Evolutionary conservation across 2,797 vertebrate genomes (phyloP).

Genomic region (Borostomias antarcticus): DNA sequence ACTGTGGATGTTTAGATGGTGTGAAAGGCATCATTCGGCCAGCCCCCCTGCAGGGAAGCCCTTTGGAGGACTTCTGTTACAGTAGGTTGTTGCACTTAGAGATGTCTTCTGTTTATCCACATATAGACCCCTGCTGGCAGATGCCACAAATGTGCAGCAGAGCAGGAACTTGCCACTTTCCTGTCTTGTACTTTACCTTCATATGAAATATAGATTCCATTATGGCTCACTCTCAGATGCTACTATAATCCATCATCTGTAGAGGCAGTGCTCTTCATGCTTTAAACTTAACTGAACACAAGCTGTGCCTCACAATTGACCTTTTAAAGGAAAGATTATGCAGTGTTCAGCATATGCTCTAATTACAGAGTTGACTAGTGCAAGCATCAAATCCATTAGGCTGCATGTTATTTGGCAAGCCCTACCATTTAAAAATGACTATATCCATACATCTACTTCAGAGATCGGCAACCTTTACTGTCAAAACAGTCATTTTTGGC

Average conservation of each 20-base stretch:
- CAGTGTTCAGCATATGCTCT: neutral
- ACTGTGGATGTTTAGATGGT: neutral
- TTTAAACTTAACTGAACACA: neutral
- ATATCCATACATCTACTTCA: neutral
- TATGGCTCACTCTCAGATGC: neutral
- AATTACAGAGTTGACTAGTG: too few species aligned
- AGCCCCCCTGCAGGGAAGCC: neutral
- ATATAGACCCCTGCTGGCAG: neutral
- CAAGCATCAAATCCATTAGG: neutral
- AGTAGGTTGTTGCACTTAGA: neutral
- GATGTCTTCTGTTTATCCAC: neutral
- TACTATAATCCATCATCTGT: too few species aligned
- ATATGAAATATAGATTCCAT: constrained; percentile 3
- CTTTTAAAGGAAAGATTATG: neutral
- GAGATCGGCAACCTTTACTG: too few species aligned
- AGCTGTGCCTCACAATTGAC: too few species aligned
- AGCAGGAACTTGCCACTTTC: neutral
- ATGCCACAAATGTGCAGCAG: neutral
- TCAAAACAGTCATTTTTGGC: too few species aligned
- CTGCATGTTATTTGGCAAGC: neutral
- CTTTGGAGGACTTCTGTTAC: neutral
- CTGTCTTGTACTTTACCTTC: neutral
- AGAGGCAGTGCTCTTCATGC: neutral
- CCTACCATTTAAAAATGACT: neutral
- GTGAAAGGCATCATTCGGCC: neutral